Evolutionary conservation across 2,113 vertebrate genomes (phyloP), one percentile per base, ranked within the genome.

Genomic region (Myotis davidii): DNA sequence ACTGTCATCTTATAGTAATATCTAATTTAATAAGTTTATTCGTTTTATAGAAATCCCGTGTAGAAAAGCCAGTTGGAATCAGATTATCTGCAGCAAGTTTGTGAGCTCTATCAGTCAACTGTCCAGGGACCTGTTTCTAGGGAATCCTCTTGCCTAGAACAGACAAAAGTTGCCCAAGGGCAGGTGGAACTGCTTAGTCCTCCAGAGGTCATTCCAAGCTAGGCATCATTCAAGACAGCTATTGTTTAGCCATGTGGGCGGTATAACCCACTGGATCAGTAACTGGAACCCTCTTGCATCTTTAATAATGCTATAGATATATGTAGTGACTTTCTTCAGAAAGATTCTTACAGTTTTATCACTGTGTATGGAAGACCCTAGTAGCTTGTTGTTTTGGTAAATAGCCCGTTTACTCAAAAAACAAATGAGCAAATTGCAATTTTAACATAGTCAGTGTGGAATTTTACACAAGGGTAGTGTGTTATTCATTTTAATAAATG

Each of bases 321-420:
- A 12, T 61, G 21, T 65, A 50, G 25, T 69, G 65, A 45, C 77
- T 27, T 88, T 88, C 50, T 82, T 76, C n/a, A 54, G 14, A 74
- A 78, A 50, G 18, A 29, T 73, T 85, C 42, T 39, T 85, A 2
- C 2, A 59, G 1, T 78, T 17, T 61, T 90, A 37, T 32, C 37
- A 59, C 29, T 87, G 3, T 45, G n/a, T 39, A 23, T 92, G 61
- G 54, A 83, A 90, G 37, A 78, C 34, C 8, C 45, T 32, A 48
- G 45, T 54, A 88, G 27, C n/a, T 92, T 90, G 5, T 73, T 56
- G 27, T 84, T 77, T 88, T 96, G 59, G 54, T 45, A 94, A 87
- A 39, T 94, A 88, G 54, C 11, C 50, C 65, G 2, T 82, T 45
- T 39, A 17, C 25, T 78, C 29, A 85, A 84, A 78, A 84, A 50